A percentile compares a stretch with the other conserved stretches of the same genome.
These are phyloP conservation scores for Drosophila ambigua DNA, from an alignment of 1,140 invertebrate genomes.

Conservation along the genomic window DNA sequence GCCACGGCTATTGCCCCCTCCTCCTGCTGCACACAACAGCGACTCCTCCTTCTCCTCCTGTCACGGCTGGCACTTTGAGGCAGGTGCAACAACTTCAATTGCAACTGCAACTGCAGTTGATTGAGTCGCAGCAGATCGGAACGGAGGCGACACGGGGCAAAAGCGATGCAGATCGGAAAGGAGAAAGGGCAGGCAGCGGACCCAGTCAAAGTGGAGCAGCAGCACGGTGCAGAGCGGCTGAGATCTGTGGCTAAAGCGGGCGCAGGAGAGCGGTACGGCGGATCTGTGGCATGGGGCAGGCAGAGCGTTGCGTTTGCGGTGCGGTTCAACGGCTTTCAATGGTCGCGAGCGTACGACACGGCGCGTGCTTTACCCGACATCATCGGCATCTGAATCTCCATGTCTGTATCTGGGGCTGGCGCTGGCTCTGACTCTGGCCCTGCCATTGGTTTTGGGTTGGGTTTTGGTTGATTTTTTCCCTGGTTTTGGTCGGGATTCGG, in stretches of 20 bases:
- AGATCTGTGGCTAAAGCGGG: too few species aligned
- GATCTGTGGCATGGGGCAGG: too few species aligned
- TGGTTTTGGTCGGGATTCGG: conserved; percentile 51
- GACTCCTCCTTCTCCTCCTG: too few species aligned
- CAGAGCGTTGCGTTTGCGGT: too few species aligned
- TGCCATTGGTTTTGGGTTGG: conserved; percentile 31
- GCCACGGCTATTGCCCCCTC: too few species aligned
- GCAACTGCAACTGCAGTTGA: conserved; percentile 57
- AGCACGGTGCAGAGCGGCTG: too few species aligned
- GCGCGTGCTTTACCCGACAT: too few species aligned
- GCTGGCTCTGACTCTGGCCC: conserved; percentile 34
- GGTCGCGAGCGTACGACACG: conserved; percentile 4
- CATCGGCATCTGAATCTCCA: too few species aligned
- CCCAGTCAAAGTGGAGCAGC: conserved; percentile 15
- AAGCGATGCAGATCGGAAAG: conserved; percentile 5
- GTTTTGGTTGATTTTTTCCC: conserved; percentile 32
- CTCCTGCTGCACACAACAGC: too few species aligned
- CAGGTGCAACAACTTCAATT: conserved; percentile 54
- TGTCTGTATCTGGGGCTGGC: conserved; percentile 22
- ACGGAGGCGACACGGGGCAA: conserved; percentile 33
- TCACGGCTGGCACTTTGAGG: conserved; percentile 40
- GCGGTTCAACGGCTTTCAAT: conserved; percentile 44
- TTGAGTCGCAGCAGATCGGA: conserved; percentile 67
- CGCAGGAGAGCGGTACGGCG: too few species aligned
- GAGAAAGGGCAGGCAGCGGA: background rate